phyloP scores from a whole-genome alignment of 1,140 invertebrate species.

The Pomacea maculata region DNA sequence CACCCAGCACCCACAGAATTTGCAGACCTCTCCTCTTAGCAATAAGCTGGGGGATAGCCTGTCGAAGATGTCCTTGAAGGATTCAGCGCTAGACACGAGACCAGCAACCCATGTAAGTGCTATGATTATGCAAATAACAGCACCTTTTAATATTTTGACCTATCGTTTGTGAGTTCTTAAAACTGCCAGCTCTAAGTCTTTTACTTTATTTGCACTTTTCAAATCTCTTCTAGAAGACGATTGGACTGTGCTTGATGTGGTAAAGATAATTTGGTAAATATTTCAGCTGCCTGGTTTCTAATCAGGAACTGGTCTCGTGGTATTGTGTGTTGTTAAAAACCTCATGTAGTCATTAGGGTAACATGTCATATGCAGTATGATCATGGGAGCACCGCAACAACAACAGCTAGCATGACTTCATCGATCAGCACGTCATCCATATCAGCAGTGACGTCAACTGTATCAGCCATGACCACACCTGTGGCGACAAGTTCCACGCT shows the following conservation, averaged over 20 bases:
- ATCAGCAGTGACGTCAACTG: conserved; percentile 34
- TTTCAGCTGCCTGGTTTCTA: too few relatives aligned
- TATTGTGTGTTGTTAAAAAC: too few relatives aligned
- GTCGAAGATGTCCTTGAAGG: conserved; percentile 59
- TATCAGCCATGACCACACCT: conserved; percentile 36
- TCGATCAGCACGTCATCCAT: conserved; percentile 37
- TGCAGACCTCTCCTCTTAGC: conserved; percentile 51
- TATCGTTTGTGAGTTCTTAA: too few relatives aligned
- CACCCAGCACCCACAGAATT: conserved; percentile 31
- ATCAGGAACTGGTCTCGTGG: too few relatives aligned
- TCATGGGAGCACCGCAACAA: conserved; percentile 40
- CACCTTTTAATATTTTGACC: too few relatives aligned
- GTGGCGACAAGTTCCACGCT: conserved; percentile 31
- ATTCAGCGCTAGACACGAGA: conserved; percentile 45
- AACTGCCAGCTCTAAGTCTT: too few relatives aligned
- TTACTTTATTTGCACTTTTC: too few relatives aligned
- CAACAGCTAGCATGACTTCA: conserved; percentile 41
- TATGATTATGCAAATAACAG: not conserved
- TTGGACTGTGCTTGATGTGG: too few relatives aligned
- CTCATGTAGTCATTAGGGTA: too few relatives aligned
- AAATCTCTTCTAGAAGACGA: too few relatives aligned
- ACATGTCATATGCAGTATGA: conserved; percentile 43
- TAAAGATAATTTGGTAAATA: too few relatives aligned
- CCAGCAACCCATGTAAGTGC: conserved; percentile 48
- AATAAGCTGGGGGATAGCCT: conserved; percentile 57